Evolutionary conservation across 2,797 vertebrate genomes (phyloP), one percentile per base, ranked within the genome.

Genomic region (Cynodonichthys magdalenae): DNA sequence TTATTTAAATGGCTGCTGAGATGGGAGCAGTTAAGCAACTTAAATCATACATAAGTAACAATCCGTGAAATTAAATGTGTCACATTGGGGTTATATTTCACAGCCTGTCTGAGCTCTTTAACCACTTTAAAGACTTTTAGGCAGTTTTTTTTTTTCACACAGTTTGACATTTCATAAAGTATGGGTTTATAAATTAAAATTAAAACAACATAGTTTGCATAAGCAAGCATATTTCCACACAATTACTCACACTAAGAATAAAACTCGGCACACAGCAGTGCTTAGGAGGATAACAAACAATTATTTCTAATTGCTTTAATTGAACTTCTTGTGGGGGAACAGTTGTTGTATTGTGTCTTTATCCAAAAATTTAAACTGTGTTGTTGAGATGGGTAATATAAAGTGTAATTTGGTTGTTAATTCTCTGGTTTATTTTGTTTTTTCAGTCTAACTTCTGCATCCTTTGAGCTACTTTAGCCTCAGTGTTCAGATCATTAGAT

Each of bases 211-310:
- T 52, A 52, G 34, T 62, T 62, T 48, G 8, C 31, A 42, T 29
- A 46, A 53, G 47, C 68, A 1, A 9, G 1, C 51, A 63, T 14
- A 62, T 53, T 50, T 36, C 44, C 54, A 58, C 55, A 51, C 51
- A 63, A 6, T 15, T 51, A 19, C 39, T 55, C 44, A 34, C 27
- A 45, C 19, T 50, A 9, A 51, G 1, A 6, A 15, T 19, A 55
- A 53, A 53, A 58, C 42, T 12, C 12, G 41, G 2, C 36, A 45
- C 31, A 36, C 48, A 9, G 27, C 0, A 5, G 12, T 50, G 17
- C 58, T 64, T 14, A 59, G 44, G 41, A 53, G 31, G 68, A 63
- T 58, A 50, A 71, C 66, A 34, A 66, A 64, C 47, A 24, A 44
- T 56, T 52, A 11, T 63, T 34, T 66, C 14, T 0, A 8, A 60